Conservation (phyloP, 2,797 vertebrate species). For the Pseudomugil tenellus region DNA sequence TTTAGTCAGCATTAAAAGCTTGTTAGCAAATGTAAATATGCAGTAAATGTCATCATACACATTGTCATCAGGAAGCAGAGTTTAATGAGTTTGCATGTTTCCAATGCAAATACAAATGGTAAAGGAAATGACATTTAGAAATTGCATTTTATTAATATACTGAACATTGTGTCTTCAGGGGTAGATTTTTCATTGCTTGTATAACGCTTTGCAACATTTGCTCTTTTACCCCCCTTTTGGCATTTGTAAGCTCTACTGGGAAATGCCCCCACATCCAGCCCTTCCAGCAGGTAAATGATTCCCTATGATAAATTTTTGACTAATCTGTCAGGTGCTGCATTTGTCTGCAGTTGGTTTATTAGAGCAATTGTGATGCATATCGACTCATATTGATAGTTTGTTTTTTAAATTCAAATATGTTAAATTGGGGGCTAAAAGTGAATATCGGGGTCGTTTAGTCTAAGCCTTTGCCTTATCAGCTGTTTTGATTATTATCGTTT, state of each 20-base stretch:
- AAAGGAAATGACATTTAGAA: neutral
- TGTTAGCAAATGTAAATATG: too few species aligned
- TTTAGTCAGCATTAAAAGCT: too few species aligned
- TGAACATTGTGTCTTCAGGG: neutral
- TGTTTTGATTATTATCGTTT: too few species aligned
- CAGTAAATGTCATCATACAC: too few species aligned
- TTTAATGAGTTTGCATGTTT: too few species aligned
- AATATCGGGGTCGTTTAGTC: too few species aligned
- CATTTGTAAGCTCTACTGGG: neutral
- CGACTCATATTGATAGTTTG: too few species aligned
- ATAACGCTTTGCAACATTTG: neutral
- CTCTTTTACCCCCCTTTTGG: neutral
- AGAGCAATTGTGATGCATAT: slow-evolving; percentile 3
- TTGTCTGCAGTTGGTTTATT: neutral
- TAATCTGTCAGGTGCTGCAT: neutral
- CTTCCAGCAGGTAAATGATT: neutral
- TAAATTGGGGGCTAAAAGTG: too few species aligned
- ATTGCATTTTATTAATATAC: neutral
- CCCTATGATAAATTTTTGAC: neutral
- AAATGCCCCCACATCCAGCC: neutral
- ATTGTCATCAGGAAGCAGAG: too few species aligned
- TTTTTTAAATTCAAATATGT: too few species aligned
- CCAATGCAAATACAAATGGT: too few species aligned
- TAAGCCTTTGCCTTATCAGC: too few species aligned
- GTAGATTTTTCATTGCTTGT: neutral